These are phyloP conservation scores for Triops cancriformis DNA, from an alignment of 1,140 invertebrate genomes.

Conservation along the genomic window DNA sequence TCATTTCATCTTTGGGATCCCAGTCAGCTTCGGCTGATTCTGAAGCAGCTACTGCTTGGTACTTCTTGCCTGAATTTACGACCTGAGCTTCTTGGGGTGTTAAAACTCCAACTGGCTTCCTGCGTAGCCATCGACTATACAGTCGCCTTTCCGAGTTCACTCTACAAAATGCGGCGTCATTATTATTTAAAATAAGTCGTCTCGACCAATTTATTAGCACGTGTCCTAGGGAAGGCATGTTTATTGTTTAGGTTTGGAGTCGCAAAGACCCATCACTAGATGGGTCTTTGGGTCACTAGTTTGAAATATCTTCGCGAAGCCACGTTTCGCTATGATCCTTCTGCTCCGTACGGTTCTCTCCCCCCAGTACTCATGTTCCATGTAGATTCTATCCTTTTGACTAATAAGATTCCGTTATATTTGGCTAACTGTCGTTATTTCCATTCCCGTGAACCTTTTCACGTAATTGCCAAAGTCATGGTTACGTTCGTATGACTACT, in stretches of 20 bases:
- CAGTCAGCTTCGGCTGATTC: neutral
- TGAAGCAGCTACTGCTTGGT: neutral
- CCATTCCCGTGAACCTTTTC: too few species aligned
- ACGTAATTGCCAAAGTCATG: too few species aligned
- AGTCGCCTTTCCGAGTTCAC: neutral
- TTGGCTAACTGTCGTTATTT: too few species aligned
- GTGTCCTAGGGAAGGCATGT: neutral
- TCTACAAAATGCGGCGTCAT: neutral
- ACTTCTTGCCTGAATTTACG: neutral
- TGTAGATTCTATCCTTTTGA: too few species aligned
- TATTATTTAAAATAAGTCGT: neutral
- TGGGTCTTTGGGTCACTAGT: neutral
- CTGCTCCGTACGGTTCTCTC: too few species aligned
- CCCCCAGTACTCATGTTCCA: too few species aligned
- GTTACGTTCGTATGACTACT: too few species aligned
- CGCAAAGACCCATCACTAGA: neutral
- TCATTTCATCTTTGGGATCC: neutral
- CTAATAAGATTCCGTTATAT: too few species aligned
- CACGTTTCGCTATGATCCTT: too few species aligned
- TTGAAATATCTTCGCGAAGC: neutral
- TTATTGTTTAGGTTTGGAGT: neutral
- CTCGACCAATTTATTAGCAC: neutral
- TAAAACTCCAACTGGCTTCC: constrained; percentile 15
- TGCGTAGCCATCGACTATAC: neutral
- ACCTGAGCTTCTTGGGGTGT: neutral